Evolutionary conservation across 2,797 vertebrate species (phyloP), one percentile per base, ranked within the genome.

Genomic region (Chelon auratus): DNA sequence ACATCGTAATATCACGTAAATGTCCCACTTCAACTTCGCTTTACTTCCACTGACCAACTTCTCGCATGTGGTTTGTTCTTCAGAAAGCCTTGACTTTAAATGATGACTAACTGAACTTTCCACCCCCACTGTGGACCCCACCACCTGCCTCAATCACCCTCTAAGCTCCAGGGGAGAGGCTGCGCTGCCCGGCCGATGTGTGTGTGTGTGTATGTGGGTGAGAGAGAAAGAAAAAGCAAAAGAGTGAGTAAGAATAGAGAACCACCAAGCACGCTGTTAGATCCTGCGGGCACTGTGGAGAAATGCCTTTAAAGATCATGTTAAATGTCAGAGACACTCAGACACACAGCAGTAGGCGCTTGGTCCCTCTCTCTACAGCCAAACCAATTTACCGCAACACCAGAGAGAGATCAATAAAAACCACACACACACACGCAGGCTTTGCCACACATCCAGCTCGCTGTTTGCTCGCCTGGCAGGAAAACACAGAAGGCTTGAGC

Each of bases 261-360:
- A 88, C 79, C 89, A 90, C 89, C 88, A 91, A 89, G 89, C 87
- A 87, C 84, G 88, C 87, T 87, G 91, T 92, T 90, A 90, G 88
- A 92, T 93, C 92, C 92, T 93, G 90, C 84, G 80, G 93, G 93
- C 90, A 92, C 89, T 82, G 89, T 91, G 88, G 92, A 93, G 93
- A 94, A 94, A 94, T 94, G 93, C 92, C 93, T 95, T 94, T 93
- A 95, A 94, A 95, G 94, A 94, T 94, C 94, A 95, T 93, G 93
- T 92, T 94, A 94, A 95, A 94, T 95, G 93, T 94, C 94, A 95
- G 88, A 94, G 93, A 94, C 93, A 94, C 93, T 93, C 92, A 93
- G 91, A 92, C 90, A 92, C 93, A 89, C 93, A 93, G 92, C 91
- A 83, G 92, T 93, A 82, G 93, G 93, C 76, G 87, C 89, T 85